Percentiles rank a stretch among this genome's conserved stretches.
phyloP scores from a whole-genome alignment of 2,113 vertebrate species.

The Indicator maculatus region DNA sequence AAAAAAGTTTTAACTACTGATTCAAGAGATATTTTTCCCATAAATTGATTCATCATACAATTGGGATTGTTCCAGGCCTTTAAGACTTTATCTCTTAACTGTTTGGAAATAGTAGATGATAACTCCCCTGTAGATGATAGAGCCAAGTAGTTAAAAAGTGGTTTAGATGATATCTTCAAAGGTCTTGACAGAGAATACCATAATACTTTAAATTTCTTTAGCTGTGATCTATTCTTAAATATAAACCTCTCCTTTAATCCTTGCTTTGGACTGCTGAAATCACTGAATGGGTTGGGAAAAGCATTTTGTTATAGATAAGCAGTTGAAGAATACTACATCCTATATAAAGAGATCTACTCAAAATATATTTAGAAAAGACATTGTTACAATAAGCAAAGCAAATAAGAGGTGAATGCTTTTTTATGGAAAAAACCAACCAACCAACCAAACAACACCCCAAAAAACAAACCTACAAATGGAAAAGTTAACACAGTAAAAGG shows the following conservation, averaged over 20 bases:
- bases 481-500: not conserved
- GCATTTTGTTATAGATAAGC: not conserved
- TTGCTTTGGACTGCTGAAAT: not conserved
- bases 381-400: not conserved
- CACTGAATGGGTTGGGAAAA: not conserved
- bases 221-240: slow-evolving; percentile 16
- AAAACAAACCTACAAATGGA: not conserved
- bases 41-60: slow-evolving; percentile 8
- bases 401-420: not conserved
- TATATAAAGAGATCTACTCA: not conserved
- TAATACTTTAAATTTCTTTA: slow-evolving; percentile 29
- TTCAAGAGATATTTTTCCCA: slow-evolving; percentile 40
- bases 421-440: not conserved
- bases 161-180: not conserved
- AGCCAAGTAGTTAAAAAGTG: slow-evolving; percentile 39
- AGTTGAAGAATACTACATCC: not conserved
- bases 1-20: slow-evolving; percentile 55
- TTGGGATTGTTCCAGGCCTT: slow-evolving; percentile 32
- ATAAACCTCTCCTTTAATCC: not conserved
- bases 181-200: not conserved
- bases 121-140: not conserved
- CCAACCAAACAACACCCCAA: too few species aligned
- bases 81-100: slow-evolving; percentile 33
- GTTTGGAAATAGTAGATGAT: slow-evolving; percentile 8
- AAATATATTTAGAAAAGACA: not conserved